These are phyloP conservation scores for Adelphocoris suturalis DNA, from an alignment of 2,888 invertebrate genomes.

Conservation along the genomic window DNA sequence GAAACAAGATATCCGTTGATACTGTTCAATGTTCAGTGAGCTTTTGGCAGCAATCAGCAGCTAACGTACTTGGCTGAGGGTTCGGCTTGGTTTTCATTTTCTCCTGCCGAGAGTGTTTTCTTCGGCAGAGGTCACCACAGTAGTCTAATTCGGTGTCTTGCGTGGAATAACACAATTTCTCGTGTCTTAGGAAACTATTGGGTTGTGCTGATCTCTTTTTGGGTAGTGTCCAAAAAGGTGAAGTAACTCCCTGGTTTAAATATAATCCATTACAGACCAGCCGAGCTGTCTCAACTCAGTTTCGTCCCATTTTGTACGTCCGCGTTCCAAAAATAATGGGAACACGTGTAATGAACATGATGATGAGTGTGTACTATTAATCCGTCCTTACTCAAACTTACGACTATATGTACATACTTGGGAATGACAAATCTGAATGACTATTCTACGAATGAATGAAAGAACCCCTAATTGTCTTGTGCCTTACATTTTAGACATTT, in stretches of 20 bases:
- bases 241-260: slow-evolving; percentile 45
- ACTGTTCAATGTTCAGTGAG: too few species aligned
- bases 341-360: not conserved
- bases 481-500: too few species aligned
- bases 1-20: too few species aligned
- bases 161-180: not conserved
- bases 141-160: not conserved
- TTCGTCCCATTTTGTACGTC: not conserved
- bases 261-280: slow-evolving; percentile 39
- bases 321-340: not conserved
- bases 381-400: not conserved
- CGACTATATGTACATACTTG: too few species aligned
- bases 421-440: too few species aligned
- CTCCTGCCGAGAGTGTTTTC: not conserved
- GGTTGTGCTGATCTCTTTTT: not conserved
- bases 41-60: too few species aligned
- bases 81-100: too few species aligned
- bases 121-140: not conserved
- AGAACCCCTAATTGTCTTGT: too few species aligned
- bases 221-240: slow-evolving; percentile 10
- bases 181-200: not conserved
- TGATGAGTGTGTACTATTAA: not conserved
- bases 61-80: too few species aligned
- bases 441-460: too few species aligned
- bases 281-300: slow-evolving; percentile 15